A percentile compares a stretch with the other conserved stretches of the same genome.
phyloP scores from a whole-genome alignment of 2,113 vertebrate genomes.

The Ceyx cyanopectus region DNA sequence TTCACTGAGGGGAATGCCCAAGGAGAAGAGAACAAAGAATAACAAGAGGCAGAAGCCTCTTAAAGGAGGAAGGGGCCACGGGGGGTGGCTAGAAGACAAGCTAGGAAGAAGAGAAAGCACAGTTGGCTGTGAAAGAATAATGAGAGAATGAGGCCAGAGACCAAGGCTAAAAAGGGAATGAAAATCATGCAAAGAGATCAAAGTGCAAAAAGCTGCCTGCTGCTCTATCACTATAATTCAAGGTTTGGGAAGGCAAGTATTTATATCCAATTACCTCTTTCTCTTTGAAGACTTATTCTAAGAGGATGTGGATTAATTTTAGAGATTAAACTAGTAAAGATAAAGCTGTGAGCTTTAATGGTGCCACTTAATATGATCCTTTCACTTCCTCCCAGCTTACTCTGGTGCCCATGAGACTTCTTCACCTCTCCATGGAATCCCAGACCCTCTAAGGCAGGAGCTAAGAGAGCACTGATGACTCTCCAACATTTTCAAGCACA shows the following conservation, averaged over 20 bases:
- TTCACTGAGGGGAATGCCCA: background rate
- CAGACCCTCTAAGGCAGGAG: background rate
- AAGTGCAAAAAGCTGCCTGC: conserved; percentile 24
- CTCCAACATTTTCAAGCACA: accelerated
- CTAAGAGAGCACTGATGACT: background rate
- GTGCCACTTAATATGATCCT: conserved; percentile 42
- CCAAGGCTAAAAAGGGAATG: background rate
- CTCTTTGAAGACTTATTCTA: conserved; percentile 59
- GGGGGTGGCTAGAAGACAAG: background rate
- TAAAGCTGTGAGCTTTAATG: conserved; percentile 18
- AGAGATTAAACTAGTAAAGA: conserved; percentile 66
- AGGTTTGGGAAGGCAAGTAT: background rate
- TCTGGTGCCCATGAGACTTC: background rate
- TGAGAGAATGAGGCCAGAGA: background rate
- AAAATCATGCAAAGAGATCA: conserved; percentile 25
- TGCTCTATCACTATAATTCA: background rate
- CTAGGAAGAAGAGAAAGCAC: background rate
- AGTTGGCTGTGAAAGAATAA: background rate
- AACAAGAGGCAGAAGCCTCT: background rate
- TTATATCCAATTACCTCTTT: conserved; percentile 49
- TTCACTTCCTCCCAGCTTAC: conserved; percentile 29
- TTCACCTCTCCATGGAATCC: background rate
- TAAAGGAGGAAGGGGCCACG: background rate
- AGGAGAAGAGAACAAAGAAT: background rate
- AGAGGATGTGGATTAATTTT: conserved; percentile 61